phyloP scores from a whole-genome alignment of 2,888 invertebrate genomes.

The Brachyopa scutellaris region DNA sequence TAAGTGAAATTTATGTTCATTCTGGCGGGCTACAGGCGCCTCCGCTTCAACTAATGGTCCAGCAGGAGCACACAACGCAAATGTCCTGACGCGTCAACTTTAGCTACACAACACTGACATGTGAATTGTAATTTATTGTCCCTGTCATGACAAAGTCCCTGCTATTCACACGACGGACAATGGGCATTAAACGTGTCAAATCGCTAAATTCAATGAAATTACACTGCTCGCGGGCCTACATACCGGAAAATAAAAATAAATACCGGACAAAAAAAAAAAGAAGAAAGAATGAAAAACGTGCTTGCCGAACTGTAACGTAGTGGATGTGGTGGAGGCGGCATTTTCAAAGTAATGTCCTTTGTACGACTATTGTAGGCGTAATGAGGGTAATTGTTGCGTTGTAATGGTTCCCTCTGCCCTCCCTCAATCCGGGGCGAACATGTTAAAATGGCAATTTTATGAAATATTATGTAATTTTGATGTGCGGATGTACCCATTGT shows the following conservation, averaged over 20 bases:
- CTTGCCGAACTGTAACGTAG: slow-evolving; percentile 15
- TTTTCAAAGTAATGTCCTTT: slow-evolving; percentile 57
- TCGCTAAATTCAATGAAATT: slow-evolving; percentile 54
- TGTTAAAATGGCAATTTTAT: slow-evolving; percentile 44
- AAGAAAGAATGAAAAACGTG: slow-evolving; percentile 48
- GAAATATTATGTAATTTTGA: slow-evolving; percentile 46
- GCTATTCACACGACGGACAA: slow-evolving; percentile 30
- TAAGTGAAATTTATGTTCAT: slow-evolving; percentile 21
- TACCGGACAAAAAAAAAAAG: slow-evolving; percentile 8
- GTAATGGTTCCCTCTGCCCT: slow-evolving; percentile 38
- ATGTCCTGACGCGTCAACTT: slow-evolving; percentile 54
- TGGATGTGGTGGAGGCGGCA: not conserved
- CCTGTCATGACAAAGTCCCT: slow-evolving; percentile 35
- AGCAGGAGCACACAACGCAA: slow-evolving; percentile 20
- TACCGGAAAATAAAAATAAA: slow-evolving; percentile 57
- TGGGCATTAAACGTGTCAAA: slow-evolving; percentile 62
- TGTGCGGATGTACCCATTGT: not conserved
- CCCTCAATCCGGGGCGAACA: too few relatives aligned
- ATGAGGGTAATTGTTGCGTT: slow-evolving; percentile 58
- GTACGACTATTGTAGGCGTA: slow-evolving; percentile 55
- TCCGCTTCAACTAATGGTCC: slow-evolving; percentile 30
- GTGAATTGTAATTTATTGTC: slow-evolving; percentile 62
- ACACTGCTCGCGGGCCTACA: slow-evolving; percentile 4
- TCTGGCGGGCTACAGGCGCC: not conserved
- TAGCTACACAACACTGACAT: slow-evolving; percentile 46